Base-by-base conservation (phyloP, 2,113 vertebrate species). In the Corapipo altera region DNA sequence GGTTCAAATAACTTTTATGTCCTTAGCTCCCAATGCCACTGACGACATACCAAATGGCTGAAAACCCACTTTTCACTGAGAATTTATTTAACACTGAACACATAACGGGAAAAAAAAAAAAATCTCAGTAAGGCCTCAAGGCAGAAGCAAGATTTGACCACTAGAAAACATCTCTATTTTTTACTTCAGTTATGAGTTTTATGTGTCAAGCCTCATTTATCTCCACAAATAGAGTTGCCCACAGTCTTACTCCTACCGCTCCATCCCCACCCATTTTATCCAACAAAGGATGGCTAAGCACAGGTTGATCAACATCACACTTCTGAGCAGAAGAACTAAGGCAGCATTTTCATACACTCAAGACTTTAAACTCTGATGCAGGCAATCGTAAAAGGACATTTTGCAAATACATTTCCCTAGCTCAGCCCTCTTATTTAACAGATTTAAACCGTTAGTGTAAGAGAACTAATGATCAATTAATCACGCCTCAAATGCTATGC, bases 71-170 rank as follows among this genome's bases (percentile, higher is more conserved):
- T 71, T 57, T 49, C 37, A 37, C 15, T 32, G 26, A 67, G 18
- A 74, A 69, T 44, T 87, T 52, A 28, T 18, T 15, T 44, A 54
- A 81, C 13, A 6, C 8, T 43, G 57, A 91, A 59, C 39, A 39
- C 9, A 16, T 26, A 23, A 26, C 1, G 6, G 9, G 20, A 6
- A 1, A 2, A 9, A 14, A 17, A n/a, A n/a, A 11, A 7, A 23
- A 39, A 41, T 7, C 39, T 52, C 33, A 71, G 5, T 23, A 81
- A 28, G 6, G 35, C 49, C 35, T 33, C 59, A 76, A 28, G 32
- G 30, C n/a, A 81, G 20, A 93, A 84, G 33, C 52, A 75, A 82
- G 48, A 58, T 11, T 18, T 3, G 1, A 85, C 15, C 27, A 46
- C 43, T 39, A 90, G 24, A 71, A 81, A 66, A 69, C 7, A 3